Conservation (phyloP, 2,113 vertebrate species). For the Microtus montanus region DNA sequence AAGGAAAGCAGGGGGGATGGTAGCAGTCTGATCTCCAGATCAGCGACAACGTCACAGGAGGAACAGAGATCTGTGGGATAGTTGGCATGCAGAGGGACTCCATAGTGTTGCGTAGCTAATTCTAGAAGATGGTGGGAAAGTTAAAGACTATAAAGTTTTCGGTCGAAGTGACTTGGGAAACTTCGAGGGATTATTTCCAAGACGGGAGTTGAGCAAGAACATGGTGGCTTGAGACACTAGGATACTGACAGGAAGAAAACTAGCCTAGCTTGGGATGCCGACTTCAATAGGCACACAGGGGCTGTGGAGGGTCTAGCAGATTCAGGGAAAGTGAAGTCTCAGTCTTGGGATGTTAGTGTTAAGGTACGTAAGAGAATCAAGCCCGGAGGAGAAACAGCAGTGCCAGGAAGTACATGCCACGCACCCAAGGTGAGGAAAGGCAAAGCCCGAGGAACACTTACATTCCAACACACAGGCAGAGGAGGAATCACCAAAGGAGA, state of each 20-base stretch:
- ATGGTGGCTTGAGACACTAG: background rate
- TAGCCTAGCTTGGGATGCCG: background rate
- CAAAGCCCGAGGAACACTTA: conserved; percentile 65
- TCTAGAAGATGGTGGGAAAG: rapidly evolving
- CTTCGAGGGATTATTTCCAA: background rate
- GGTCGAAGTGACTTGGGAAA: background rate
- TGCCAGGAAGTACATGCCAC: background rate
- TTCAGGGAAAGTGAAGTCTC: background rate
- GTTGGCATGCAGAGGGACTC: background rate
- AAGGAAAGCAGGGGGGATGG: background rate
- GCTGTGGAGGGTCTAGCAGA: background rate
- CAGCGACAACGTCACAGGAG: background rate
- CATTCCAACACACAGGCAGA: conserved; percentile 59
- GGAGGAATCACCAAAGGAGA: conserved; percentile 63
- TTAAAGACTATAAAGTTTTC: conserved; percentile 2
- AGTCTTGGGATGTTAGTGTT: background rate
- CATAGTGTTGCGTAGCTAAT: background rate
- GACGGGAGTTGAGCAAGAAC: background rate
- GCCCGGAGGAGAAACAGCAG: background rate
- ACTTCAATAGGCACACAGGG: background rate
- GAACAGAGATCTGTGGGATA: background rate
- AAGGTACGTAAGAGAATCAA: background rate
- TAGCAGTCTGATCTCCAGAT: background rate
- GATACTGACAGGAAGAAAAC: background rate
- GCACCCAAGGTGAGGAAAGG: background rate